Evolutionary conservation across 2,888 invertebrate species (phyloP).

Genomic region (Chymomyza amoena): DNA sequence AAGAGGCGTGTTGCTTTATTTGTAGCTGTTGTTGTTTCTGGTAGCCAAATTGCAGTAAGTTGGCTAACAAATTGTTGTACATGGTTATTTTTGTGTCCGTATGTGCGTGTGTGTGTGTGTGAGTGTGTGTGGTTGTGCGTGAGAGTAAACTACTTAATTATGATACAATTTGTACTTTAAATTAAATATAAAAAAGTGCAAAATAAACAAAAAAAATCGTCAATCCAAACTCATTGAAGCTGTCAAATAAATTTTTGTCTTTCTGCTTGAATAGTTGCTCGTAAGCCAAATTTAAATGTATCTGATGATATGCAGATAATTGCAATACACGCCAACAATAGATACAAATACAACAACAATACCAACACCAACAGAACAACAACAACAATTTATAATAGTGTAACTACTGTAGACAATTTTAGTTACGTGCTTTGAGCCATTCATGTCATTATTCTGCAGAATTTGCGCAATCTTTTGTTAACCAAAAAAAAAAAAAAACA

Average conservation of each 20-base stretch:
- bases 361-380: slow-evolving; percentile 1
- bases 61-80: slow-evolving; percentile 18
- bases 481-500: not conserved
- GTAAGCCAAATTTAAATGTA: slow-evolving; percentile 10
- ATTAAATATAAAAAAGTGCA: slow-evolving; percentile 39
- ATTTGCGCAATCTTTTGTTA: not conserved
- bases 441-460: not conserved
- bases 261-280: slow-evolving; percentile 32
- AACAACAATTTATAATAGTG: too few species aligned
- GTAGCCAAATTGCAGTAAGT: slow-evolving; percentile 1
- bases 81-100: too few species aligned
- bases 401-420: not conserved
- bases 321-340: slow-evolving; percentile 1
- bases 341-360: slow-evolving; percentile 12
- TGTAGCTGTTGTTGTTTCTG: slow-evolving; percentile 8
- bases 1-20: slow-evolving; percentile 43
- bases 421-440: slow-evolving; percentile 32
- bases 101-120: slow-evolving; percentile 23
- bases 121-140: slow-evolving; percentile 22
- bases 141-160: slow-evolving; percentile 59
- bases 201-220: too few species aligned
- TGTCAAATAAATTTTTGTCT: slow-evolving; percentile 43
- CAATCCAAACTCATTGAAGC: slow-evolving; percentile 51
- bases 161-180: slow-evolving; percentile 58
- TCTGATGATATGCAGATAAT: not conserved